Percentiles rank a stretch among this genome's conserved stretches.
phyloP scores from a whole-genome alignment of 2,888 invertebrate species.

The Auanema freiburgensis region DNA sequence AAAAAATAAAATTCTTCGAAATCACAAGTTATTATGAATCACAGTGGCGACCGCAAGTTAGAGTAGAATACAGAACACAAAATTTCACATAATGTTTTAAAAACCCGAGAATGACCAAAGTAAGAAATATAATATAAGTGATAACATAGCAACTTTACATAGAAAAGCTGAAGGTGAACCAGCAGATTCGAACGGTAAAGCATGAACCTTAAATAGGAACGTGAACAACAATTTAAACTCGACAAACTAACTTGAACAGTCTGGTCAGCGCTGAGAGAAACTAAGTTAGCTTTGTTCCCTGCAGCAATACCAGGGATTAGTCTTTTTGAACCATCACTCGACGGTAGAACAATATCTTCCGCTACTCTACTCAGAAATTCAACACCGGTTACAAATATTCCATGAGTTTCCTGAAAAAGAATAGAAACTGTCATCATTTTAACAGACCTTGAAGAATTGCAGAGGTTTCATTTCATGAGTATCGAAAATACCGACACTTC shows the following conservation, averaged over 20 bases:
- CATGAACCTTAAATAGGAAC: slow-evolving; percentile 27
- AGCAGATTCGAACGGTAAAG: slow-evolving; percentile 29
- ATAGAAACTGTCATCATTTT: too few relatives aligned
- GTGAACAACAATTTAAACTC: neutral
- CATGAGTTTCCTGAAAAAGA: slow-evolving; percentile 70
- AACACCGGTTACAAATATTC: slow-evolving; percentile 94
- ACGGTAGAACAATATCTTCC: slow-evolving; percentile 18
- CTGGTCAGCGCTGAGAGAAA: slow-evolving; percentile 60
- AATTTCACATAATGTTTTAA: slow-evolving; percentile 3
- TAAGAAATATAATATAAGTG: slow-evolving; percentile 28
- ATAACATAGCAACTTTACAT: slow-evolving; percentile 27
- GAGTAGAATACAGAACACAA: neutral
- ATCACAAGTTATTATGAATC: too few relatives aligned
- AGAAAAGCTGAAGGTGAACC: slow-evolving; percentile 31
- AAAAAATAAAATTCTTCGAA: too few relatives aligned
- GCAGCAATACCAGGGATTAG: slow-evolving; percentile 44
- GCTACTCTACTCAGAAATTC: slow-evolving; percentile 75
- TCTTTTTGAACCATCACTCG: neutral
- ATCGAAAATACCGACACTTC: slow-evolving; percentile 51
- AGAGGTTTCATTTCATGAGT: slow-evolving; percentile 40
- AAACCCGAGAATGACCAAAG: slow-evolving; percentile 16
- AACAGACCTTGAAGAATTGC: slow-evolving; percentile 19
- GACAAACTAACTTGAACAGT: slow-evolving; percentile 52
- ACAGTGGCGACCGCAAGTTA: neutral
- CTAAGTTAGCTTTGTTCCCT: slow-evolving; percentile 41